phyloP scores from a whole-genome alignment of 2,888 invertebrate species.

The Amaurobius ferox region DNA sequence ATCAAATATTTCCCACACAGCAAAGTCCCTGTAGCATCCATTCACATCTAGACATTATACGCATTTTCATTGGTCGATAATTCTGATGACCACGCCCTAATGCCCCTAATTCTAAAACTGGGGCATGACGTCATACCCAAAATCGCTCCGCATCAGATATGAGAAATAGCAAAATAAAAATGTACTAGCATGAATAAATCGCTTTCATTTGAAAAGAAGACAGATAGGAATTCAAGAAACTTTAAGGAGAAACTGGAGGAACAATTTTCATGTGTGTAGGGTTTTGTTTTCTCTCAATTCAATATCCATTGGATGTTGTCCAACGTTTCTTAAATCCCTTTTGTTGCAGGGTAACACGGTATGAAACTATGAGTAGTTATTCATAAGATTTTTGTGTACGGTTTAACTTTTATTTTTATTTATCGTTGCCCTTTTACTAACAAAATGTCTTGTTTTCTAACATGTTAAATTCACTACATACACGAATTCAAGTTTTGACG shows the following conservation, averaged over 20 bases:
- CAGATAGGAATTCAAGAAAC: neutral
- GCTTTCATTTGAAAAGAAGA: neutral
- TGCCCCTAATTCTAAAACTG: slow-evolving; percentile 29
- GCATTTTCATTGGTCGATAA: neutral
- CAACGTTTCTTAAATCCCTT: neutral
- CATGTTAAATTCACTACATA: too few relatives aligned
- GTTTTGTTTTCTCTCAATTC: neutral
- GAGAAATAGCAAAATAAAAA: neutral
- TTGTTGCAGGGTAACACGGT: neutral
- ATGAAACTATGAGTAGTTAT: neutral
- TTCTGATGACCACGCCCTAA: neutral
- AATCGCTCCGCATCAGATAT: slow-evolving; percentile 28
- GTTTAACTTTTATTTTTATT: too few relatives aligned
- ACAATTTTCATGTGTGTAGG: neutral
- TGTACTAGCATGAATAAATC: neutral
- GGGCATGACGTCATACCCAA: slow-evolving; percentile 43
- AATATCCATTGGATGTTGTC: neutral
- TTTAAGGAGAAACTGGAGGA: neutral
- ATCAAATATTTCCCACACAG: too few relatives aligned
- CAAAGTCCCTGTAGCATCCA: too few relatives aligned
- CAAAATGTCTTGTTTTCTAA: too few relatives aligned
- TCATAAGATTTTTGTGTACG: neutral
- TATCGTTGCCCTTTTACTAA: too few relatives aligned
- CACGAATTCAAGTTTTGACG: too few relatives aligned
- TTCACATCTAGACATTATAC: neutral